phyloP scores from a whole-genome alignment of 2,797 vertebrate genomes.

The Karalla daura region DNA sequence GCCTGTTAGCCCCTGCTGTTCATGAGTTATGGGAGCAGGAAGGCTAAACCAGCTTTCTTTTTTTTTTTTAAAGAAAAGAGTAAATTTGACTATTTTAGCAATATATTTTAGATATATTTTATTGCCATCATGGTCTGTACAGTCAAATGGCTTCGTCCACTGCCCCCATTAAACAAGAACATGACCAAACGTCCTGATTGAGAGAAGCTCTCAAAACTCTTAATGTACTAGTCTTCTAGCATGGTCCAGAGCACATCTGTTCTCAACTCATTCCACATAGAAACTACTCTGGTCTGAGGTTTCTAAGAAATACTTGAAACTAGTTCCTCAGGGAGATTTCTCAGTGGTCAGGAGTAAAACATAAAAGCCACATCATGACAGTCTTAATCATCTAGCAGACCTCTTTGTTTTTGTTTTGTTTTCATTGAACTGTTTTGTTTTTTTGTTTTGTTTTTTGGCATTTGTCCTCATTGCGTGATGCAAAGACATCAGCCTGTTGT shows the following conservation, averaged over 20 bases:
- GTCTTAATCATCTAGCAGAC: not conserved
- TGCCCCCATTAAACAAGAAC: not conserved
- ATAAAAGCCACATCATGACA: not conserved
- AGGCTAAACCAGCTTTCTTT: not conserved
- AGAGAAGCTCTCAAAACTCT: too few relatives aligned
- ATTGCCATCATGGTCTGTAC: not conserved
- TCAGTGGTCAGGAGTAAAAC: not conserved
- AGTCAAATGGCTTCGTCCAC: too few relatives aligned
- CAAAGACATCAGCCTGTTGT: constrained; percentile 51
- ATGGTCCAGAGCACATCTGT: too few relatives aligned
- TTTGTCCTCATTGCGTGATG: not conserved
- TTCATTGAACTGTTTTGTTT: not conserved
- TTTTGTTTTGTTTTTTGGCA: not conserved
- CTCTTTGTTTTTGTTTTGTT: not conserved
- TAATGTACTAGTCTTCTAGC: too few relatives aligned
- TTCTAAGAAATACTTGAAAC: not conserved
- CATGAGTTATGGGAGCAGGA: not conserved
- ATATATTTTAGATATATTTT: too few relatives aligned
- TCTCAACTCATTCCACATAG: too few relatives aligned
- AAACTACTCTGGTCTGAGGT: constrained; percentile 33
- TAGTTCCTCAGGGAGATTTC: not conserved
- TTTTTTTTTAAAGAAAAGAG: too few relatives aligned
- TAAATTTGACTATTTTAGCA: not conserved
- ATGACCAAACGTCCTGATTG: not conserved
- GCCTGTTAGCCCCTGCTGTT: too few relatives aligned